Evolutionary conservation across 2,888 invertebrate species (phyloP).

Genomic region (Drosophila mulleri): DNA sequence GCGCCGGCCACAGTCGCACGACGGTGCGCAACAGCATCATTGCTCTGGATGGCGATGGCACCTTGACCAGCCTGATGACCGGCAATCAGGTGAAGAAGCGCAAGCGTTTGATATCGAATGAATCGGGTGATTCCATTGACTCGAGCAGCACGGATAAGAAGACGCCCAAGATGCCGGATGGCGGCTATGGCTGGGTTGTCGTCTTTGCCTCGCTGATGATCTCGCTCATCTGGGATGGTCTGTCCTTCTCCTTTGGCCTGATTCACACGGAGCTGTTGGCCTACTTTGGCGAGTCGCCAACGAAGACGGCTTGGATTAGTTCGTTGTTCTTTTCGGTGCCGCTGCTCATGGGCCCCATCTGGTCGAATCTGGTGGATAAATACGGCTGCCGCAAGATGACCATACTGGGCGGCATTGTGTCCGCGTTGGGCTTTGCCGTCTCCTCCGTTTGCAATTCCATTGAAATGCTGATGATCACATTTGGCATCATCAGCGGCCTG

Average conservation of each 20-base stretch:
- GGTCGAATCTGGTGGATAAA: slow-evolving; percentile 92
- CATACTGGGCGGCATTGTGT: slow-evolving; percentile 90
- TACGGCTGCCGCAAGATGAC: slow-evolving; percentile 94
- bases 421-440: slow-evolving; percentile 91
- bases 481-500: slow-evolving; percentile 93
- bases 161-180: slow-evolving; percentile 84
- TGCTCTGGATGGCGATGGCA: slow-evolving; percentile 63
- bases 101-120: slow-evolving; percentile 83
- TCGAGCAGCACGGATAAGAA: slow-evolving; percentile 83
- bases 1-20: slow-evolving; percentile 55
- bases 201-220: slow-evolving; percentile 94
- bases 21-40: slow-evolving; percentile 70
- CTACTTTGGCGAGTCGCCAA: slow-evolving; percentile 92
- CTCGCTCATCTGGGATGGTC: slow-evolving; percentile 96
- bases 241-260: slow-evolving; percentile 96
- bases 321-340: slow-evolving; percentile 96
- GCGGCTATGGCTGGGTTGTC: slow-evolving; percentile 87
- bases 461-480: slow-evolving; percentile 92
- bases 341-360: slow-evolving; percentile 89
- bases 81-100: slow-evolving; percentile 71
- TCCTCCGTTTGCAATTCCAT: slow-evolving; percentile 90
- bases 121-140: slow-evolving; percentile 84
- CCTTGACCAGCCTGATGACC: slow-evolving; percentile 52
- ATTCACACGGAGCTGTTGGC: slow-evolving; percentile 93
- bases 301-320: slow-evolving; percentile 95